A percentile compares a stretch with the other conserved stretches of the same genome.
Conservation (phyloP, 2,113 vertebrate species). For the Pterocles orientalis region DNA sequence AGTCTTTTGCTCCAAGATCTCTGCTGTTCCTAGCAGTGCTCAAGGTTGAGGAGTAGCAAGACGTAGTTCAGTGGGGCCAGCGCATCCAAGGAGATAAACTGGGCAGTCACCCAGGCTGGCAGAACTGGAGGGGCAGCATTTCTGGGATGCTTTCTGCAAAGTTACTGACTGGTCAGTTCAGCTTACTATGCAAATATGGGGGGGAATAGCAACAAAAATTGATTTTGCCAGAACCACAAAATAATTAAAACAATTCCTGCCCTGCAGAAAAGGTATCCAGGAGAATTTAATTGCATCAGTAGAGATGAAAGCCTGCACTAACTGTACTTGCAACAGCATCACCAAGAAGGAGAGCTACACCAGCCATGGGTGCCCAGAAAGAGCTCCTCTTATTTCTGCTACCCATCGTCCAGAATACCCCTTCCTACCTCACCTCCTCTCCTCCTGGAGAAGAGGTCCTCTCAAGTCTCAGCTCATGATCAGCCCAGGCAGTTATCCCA, state of each 20-base stretch:
- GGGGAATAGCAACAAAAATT: constrained; percentile 23
- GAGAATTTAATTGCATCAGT: not conserved
- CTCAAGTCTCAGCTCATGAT: not conserved
- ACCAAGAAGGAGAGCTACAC: not conserved
- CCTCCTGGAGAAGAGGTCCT: not conserved
- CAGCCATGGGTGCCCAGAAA: fast-evolving
- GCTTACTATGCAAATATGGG: not conserved
- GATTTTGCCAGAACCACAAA: constrained; percentile 46
- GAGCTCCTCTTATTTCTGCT: not conserved
- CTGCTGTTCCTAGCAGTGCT: not conserved
- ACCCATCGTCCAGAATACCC: not conserved
- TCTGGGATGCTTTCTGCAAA: constrained; percentile 29
- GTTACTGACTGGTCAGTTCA: constrained; percentile 9
- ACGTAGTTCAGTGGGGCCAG: not conserved
- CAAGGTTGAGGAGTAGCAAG: not conserved
- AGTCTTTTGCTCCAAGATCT: not conserved
- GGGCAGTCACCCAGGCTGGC: not conserved
- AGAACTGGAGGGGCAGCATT: constrained; percentile 59
- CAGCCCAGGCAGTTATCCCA: not conserved
- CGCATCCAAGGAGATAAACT: not conserved
- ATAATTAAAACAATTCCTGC: constrained; percentile 54
- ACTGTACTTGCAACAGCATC: not conserved
- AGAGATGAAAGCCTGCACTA: not conserved
- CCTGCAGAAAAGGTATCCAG: constrained; percentile 24
- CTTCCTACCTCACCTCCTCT: not conserved